Evolutionary conservation across 1,140 invertebrate species (phyloP), one percentile per base, ranked within the genome.

Genomic region (Myzus persicae): DNA sequence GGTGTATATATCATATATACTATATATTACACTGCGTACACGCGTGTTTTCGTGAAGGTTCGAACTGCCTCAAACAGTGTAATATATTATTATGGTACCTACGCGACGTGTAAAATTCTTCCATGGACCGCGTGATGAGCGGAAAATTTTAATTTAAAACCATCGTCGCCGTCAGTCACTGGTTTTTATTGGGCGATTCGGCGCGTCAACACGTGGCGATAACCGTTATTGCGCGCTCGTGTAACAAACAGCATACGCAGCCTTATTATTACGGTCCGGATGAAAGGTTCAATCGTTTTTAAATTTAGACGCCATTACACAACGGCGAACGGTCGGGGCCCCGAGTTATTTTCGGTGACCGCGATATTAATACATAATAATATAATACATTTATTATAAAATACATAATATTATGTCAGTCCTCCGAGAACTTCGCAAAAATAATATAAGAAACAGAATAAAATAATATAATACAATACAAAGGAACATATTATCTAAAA

Each of bases 251-350:
- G 11, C 48, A 36, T 40, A 6, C 11, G 24, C 46, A 38, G 24
- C 22, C 40, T 38, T 67, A 40, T 67, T 42, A 90, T 82, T 84
- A 76, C 91, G 38, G 91, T 20, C 89, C 36, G 89, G 91, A 93
- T 93, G 91, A 93, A 93, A 93, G 91, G 42, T 93, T 54, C 91
- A 51, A 82, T 93, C 91, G 91, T 85, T 51, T 82, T 85, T 82
- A 93, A 91, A 91, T 81, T 90, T 90, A 90, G 89, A 90, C 59
- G 89, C 24, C 89, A 26, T 85, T 40, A 40, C 38, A 82, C n/a
- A 82, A 44, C 84, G 4, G 11, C 84, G 26, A 20, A 46, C 46
- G 26, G 44, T 48, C n/a, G 85, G 44, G 85, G 31, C 26, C n/a
- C 46, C 20, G 85, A 88, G 85, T 88, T 88, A 88, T 88, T 88